Evolutionary conservation across 2,888 invertebrate genomes (phyloP), one percentile per base, ranked within the genome.

Genomic region (Amblyjoppa proteus): DNA sequence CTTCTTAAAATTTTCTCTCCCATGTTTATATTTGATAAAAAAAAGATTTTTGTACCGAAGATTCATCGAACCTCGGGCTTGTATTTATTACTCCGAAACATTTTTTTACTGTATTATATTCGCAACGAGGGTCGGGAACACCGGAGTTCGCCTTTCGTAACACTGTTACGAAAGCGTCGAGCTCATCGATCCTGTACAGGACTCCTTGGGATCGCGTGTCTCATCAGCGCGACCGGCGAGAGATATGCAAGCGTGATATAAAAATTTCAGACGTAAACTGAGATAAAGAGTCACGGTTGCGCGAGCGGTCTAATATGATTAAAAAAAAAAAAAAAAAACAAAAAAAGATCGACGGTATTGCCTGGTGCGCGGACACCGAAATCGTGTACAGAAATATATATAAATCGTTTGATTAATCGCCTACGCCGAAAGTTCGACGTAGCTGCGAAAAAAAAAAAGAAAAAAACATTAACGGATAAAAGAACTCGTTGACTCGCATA

Each of bases 401-500:
- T 28, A 61, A n/a, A 25, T 58, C 9, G 31, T 74, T 74, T 45
- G 25, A 49, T 64, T 80, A 25, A 38, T 73, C 66, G 66, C 71
- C 53, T 7, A 80, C 73, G 49, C 41, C 41, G 64, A 80, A 25
- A 38, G 20, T 56, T 73, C 58, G 58, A 9, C 51, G 51, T 34
- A 34, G n/a, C 64, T 16, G 61, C 41, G 41, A 41, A 61, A 58
- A 13, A 68, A 58, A 25, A 56, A 20, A 7, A 53, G 25, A n/a
- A 53, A 53, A 53, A 4, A 51, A 45, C n/a, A 53, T 20, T 20
- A 45, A 75, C 53, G 41, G 51, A 76, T 70, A 25, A 56, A 58
- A 68, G 11, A 68, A 77, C 68, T 81, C 71, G 56, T 71, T 71
- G 75, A 79, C 77, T 74, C 69, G 74, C 58, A 71, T 38, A 25